These are phyloP conservation scores for Chaitophorus viminalis DNA, from an alignment of 2,888 invertebrate genomes.

Conservation along the genomic window DNA sequence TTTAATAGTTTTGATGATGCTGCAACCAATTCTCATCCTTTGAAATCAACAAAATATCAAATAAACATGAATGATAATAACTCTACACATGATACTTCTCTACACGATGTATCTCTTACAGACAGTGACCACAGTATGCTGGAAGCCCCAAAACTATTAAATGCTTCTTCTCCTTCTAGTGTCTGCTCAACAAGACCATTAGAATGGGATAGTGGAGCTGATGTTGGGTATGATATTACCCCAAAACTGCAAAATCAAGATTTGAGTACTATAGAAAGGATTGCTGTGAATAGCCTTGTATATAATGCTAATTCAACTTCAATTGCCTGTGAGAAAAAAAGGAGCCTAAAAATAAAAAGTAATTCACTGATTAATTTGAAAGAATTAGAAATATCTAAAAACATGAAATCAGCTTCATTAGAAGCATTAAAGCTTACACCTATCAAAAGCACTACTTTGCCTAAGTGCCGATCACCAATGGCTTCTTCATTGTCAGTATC, in stretches of 20 bases:
- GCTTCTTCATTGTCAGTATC: constrained; percentile 45
- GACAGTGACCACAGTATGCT: constrained; percentile 45
- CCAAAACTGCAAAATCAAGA: constrained; percentile 62
- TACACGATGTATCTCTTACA: constrained; percentile 5
- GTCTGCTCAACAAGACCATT: constrained; percentile 78
- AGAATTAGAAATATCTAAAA: background rate
- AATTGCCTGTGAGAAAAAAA: background rate
- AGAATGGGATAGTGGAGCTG: constrained; percentile 90
- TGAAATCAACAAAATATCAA: background rate
- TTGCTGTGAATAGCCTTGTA: constrained; percentile 65
- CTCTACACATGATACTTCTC: background rate
- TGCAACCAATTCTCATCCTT: background rate
- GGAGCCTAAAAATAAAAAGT: constrained; percentile 13
- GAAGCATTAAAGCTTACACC: background rate
- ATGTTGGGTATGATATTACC: constrained; percentile 76
- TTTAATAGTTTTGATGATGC: background rate
- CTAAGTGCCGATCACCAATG: constrained; percentile 47
- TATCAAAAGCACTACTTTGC: constrained; percentile 17
- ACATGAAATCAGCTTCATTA: constrained; percentile 32
- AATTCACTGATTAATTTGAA: constrained; percentile 47
- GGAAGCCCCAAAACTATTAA: constrained; percentile 38
- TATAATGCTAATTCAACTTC: constrained; percentile 47
- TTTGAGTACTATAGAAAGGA: constrained; percentile 74
- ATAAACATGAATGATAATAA: background rate
- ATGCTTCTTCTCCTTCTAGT: constrained; percentile 78